phyloP scores from a whole-genome alignment of 23 tunicate species.

The Botrylloides violaceus region DNA sequence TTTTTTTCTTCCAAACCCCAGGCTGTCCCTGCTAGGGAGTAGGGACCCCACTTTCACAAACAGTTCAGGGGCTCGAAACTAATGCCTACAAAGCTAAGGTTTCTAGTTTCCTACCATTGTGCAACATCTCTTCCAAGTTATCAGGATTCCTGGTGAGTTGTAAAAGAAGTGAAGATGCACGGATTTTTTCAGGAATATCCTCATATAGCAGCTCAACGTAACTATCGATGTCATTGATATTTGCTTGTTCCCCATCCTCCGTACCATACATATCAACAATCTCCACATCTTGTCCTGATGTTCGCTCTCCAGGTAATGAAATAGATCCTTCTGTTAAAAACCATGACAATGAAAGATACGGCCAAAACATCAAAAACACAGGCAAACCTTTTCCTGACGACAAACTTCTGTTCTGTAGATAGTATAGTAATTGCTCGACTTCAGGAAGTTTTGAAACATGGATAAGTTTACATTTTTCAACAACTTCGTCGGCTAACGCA shows the following conservation, averaged over 20 bases:
- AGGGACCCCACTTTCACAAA: background rate
- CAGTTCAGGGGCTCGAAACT: background rate
- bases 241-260: conserved; percentile 54
- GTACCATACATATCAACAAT: conserved; percentile 11
- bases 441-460: conserved; percentile 79
- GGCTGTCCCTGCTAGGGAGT: too few relatives aligned
- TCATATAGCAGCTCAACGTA: conserved; percentile 96
- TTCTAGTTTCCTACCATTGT: conserved; percentile 88
- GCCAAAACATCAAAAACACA: background rate
- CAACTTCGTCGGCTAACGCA: conserved; percentile 86
- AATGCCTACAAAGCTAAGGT: too few relatives aligned
- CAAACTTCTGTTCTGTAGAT: conserved; percentile 81
- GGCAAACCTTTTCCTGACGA: conserved; percentile 45
- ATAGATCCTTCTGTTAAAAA: background rate
- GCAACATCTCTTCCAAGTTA: conserved; percentile 81
- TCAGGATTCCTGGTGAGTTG: conserved; percentile 90
- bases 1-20: too few relatives aligned
- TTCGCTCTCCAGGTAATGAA: background rate
- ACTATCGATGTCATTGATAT: conserved; percentile 74
- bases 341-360: background rate
- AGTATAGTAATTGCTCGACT: conserved; percentile 95
- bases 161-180: conserved; percentile 63
- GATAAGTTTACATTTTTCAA: conserved; percentile 85
- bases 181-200: conserved; percentile 89
- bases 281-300: conserved; percentile 13